phyloP scores from a whole-genome alignment of 2,797 vertebrate genomes.

The Falco columbarius region DNA sequence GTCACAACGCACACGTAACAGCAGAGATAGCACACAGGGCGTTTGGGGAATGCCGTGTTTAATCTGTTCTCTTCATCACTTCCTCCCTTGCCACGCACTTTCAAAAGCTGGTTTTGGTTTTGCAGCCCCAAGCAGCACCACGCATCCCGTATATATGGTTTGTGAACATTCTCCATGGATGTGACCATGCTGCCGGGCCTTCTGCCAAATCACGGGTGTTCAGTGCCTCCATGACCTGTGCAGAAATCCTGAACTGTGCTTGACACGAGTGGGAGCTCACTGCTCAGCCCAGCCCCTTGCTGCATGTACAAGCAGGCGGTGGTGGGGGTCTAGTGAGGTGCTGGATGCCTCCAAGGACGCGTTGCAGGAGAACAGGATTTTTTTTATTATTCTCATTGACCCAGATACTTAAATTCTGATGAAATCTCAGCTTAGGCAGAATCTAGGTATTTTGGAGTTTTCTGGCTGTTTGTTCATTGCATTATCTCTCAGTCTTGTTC shows the following conservation, averaged over 20 bases:
- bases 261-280: fast-evolving
- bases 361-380: neutral
- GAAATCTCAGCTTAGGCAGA: neutral
- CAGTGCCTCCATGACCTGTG: fast-evolving
- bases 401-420: neutral
- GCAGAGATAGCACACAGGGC: neutral
- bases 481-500: neutral
- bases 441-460: neutral
- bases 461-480: neutral
- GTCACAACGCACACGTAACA: neutral
- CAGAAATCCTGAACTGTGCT: neutral
- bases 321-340: neutral
- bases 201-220: neutral
- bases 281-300: neutral
- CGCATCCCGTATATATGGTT: neutral
- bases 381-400: neutral
- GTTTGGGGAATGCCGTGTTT: neutral
- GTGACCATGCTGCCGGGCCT: neutral
- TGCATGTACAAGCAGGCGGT: neutral
- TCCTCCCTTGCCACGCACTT: neutral
- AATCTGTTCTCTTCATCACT: neutral
- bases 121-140: neutral
- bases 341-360: neutral
- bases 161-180: neutral
- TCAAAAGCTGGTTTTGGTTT: neutral